A percentile compares a stretch with the other conserved stretches of the same genome.
Evolutionary conservation across 1,140 invertebrate genomes (phyloP).

Genomic region (Varroa destructor): DNA sequence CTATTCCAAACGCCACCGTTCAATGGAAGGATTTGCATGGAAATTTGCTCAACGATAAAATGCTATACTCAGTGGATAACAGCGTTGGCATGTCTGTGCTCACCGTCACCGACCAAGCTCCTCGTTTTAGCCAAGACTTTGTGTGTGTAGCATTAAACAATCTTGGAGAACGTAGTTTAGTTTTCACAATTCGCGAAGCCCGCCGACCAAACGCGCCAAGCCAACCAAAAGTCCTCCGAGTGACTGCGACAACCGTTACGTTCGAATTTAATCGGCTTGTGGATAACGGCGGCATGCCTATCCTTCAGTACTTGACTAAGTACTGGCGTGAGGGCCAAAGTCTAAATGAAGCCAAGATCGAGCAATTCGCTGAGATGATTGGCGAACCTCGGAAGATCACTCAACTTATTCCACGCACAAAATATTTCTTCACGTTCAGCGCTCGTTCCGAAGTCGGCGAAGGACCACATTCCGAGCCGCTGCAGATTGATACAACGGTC

Average conservation of each 20-base stretch:
- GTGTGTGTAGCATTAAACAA: constrained; percentile 1
- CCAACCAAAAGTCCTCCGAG: not conserved
- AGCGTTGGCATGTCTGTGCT: not conserved
- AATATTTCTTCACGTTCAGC: constrained; percentile 22
- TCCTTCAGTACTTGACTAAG: not conserved
- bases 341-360: constrained; percentile 2
- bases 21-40: constrained; percentile 2
- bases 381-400: not conserved
- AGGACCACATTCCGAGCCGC: not conserved
- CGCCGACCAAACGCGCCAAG: not conserved
- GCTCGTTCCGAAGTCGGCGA: constrained; percentile 24
- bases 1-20: constrained; percentile 2
- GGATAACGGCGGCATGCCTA: constrained; percentile 19
- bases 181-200: not conserved
- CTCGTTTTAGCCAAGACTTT: not conserved
- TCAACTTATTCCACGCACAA: not conserved
- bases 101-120: not conserved
- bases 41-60: not conserved
- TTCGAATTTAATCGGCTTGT: not conserved
- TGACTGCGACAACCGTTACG: not conserved
- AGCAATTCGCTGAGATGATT: constrained; percentile 13
- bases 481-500: not conserved
- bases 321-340: not conserved
- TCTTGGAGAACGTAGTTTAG: not conserved
- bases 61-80: not conserved